A percentile compares a stretch with the other conserved stretches of the same genome.
These are phyloP conservation scores for Callospermophilus lateralis DNA, from an alignment of 2,113 vertebrate genomes.

Conservation along the genomic window DNA sequence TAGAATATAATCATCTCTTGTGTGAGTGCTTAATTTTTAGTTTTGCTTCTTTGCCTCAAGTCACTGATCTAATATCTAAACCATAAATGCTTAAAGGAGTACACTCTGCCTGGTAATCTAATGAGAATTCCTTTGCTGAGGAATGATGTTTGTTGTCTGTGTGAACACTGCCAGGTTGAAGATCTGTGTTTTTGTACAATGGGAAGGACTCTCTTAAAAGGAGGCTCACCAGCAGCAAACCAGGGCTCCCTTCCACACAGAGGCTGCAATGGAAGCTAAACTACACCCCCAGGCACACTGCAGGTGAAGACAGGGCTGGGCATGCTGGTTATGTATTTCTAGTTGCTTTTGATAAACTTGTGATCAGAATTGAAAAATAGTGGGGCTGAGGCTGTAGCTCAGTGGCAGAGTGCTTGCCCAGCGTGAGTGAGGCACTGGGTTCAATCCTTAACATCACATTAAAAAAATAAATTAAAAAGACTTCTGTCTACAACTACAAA, in stretches of 20 bases:
- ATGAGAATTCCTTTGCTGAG: background rate
- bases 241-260: background rate
- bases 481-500: too few relatives aligned
- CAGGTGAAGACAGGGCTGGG: background rate
- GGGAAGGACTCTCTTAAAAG: background rate
- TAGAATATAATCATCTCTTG: slow-evolving; percentile 37
- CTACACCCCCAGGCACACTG: background rate
- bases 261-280: background rate
- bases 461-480: too few relatives aligned
- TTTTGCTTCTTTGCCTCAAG: slow-evolving; percentile 53
- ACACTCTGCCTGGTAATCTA: background rate
- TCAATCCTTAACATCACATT: too few relatives aligned
- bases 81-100: slow-evolving; percentile 11
- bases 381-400: too few relatives aligned
- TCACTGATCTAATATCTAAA: slow-evolving; percentile 15
- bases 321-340: background rate
- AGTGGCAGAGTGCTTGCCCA: too few relatives aligned
- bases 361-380: background rate
- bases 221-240: background rate
- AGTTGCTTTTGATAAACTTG: slow-evolving; percentile 21
- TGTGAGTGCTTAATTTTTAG: background rate
- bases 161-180: background rate
- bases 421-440: too few relatives aligned
- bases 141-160: slow-evolving; percentile 4
- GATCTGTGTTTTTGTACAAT: background rate